Evolutionary conservation across 2,113 vertebrate genomes (phyloP), one percentile per base, ranked within the genome.

Genomic region (Indicator maculatus): DNA sequence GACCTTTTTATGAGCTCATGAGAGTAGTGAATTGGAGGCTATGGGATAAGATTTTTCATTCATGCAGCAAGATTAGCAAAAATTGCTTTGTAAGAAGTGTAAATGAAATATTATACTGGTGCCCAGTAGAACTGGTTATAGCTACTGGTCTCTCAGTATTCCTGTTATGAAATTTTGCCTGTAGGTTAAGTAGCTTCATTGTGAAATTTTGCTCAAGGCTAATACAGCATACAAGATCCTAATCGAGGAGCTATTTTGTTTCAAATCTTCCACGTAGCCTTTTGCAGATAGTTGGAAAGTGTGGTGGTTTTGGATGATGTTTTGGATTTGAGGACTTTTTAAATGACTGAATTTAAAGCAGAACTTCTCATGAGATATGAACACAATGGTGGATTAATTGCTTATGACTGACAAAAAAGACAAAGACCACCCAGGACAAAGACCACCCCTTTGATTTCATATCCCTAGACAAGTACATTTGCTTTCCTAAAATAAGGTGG

Each of bases 121-220:
- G 67, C 83, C 75, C 65, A 89, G 75, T 91, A 88, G 45, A 53
- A 86, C 65, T 86, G 86, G 83, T 70, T 91, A 38, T 38, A 90
- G 78, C 91, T 73, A 94, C 70, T 88, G 50, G 30, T 88, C 64
- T 92, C 74, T 84, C 47, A 82, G 28, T 81, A 71, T 78, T 95
- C 75, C 74, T 74, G 47, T 76, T 89, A 92, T 55, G 80, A 93
- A 79, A 70, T 59, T 83, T 92, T 82, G 58, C 88, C 84, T 93
- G 53, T 88, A 88, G 91, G 75, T 94, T 89, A 96, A 95, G 83
- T 80, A 96, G 39, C 41, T 60, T 81, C 60, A 67, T 16, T 72
- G 31, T 89, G 82, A 95, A 97, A 88, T 90, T 97, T 96, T 93
- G 74, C 89, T 97, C 9, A 69, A 80, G 83, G 83, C 87, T 91